A percentile compares a stretch with the other conserved stretches of the same genome.
phyloP scores from a whole-genome alignment of 2,797 vertebrate species.

The Nannoperca obscura region DNA sequence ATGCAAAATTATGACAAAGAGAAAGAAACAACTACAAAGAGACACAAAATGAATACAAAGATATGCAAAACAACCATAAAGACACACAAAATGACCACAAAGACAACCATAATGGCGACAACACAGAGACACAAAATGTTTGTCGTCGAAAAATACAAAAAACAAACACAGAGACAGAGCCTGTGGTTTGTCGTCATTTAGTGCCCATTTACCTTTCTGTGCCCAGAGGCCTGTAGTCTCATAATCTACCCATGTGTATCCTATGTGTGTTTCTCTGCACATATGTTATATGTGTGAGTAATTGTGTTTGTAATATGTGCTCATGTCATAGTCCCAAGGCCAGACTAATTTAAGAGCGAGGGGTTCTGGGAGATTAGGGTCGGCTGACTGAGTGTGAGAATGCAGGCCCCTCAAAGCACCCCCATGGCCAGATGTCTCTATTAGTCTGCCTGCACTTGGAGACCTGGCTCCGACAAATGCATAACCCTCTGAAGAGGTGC shows the following conservation, averaged over 20 bases:
- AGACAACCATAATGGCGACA: too few species aligned
- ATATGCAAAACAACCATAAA: neutral
- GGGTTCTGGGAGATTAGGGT: slow-evolving; percentile 70
- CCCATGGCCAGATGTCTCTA: slow-evolving; percentile 76
- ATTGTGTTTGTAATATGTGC: slow-evolving; percentile 23
- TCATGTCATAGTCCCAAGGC: slow-evolving; percentile 49
- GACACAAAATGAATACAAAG: accelerated
- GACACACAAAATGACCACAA: neutral
- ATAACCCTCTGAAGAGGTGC: slow-evolving; percentile 50
- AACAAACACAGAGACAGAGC: neutral
- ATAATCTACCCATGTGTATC: neutral
- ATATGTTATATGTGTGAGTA: slow-evolving; percentile 21
- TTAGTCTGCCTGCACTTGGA: slow-evolving; percentile 66
- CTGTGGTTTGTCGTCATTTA: neutral
- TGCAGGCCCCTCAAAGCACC: slow-evolving; percentile 52
- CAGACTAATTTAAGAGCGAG: slow-evolving; percentile 62
- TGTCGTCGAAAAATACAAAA: neutral
- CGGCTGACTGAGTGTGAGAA: slow-evolving; percentile 58
- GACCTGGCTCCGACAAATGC: slow-evolving; percentile 53
- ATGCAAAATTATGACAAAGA: neutral
- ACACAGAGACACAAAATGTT: neutral
- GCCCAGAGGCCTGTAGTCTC: neutral
- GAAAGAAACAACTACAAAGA: neutral
- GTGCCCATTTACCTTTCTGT: neutral
- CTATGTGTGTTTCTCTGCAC: slow-evolving; percentile 3